These are phyloP conservation scores for Trochalopteron elliotii DNA, from an alignment of 2,113 vertebrate species.

Conservation along the genomic window DNA sequence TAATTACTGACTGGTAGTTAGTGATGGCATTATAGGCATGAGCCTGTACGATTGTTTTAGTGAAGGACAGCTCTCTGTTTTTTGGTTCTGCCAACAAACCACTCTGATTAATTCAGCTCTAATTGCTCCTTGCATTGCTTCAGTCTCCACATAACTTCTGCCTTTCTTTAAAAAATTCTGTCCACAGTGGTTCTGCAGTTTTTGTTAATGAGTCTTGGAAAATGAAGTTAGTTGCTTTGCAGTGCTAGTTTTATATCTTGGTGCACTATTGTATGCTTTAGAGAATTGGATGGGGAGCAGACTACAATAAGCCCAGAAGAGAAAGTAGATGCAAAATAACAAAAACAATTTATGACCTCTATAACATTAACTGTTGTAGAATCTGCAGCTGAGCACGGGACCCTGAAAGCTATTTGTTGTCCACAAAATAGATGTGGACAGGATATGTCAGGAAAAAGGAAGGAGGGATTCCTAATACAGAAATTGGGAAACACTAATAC, in stretches of 20 bases:
- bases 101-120: not conserved
- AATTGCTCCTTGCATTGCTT: not conserved
- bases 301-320: not conserved
- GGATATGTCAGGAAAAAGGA: not conserved
- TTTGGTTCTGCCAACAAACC: not conserved
- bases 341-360: not conserved
- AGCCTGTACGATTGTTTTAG: not conserved
- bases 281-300: not conserved
- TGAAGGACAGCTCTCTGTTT: not conserved
- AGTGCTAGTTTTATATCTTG: not conserved
- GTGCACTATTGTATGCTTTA: not conserved
- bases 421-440: not conserved
- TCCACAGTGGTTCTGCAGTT: not conserved
- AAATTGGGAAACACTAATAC: accelerated
- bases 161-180: not conserved
- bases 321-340: not conserved
- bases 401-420: not conserved
- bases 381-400: not conserved
- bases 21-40: not conserved
- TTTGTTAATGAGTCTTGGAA: not conserved
- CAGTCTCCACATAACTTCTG: not conserved
- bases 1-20: not conserved
- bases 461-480: not conserved
- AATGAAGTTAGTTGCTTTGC: not conserved
- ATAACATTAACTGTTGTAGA: not conserved